Conservation (phyloP, 1,140 invertebrate species). For the Brachionus angularis region DNA sequence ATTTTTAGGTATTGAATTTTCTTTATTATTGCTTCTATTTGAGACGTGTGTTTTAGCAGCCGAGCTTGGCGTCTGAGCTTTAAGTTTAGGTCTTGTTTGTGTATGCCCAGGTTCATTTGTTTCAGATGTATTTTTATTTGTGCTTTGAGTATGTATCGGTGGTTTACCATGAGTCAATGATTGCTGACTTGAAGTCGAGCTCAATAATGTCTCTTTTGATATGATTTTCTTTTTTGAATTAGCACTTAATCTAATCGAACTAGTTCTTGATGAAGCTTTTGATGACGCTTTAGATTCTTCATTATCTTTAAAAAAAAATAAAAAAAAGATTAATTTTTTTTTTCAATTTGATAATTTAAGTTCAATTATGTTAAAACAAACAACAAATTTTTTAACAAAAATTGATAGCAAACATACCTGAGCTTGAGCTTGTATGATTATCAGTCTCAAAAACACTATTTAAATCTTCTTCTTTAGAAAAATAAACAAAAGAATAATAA, state of each 20-base stretch:
- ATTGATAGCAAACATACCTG: not conserved
- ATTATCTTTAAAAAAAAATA: not conserved
- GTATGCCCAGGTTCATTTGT: not conserved
- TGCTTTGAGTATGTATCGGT: too few relatives aligned
- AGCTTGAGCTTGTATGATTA: conserved; percentile 20
- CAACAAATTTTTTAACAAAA: not conserved
- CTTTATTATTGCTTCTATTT: conserved; percentile 19
- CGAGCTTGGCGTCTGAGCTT: not conserved
- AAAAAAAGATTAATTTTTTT: not conserved
- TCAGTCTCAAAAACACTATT: conserved; percentile 24
- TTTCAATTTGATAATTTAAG: too few relatives aligned
- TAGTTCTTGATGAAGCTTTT: conserved; percentile 8
- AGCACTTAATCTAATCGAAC: not conserved
- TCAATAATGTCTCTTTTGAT: too few relatives aligned
- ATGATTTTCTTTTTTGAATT: not conserved
- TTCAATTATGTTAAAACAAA: too few relatives aligned
- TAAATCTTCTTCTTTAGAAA: conserved; percentile 5
- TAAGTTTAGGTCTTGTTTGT: not conserved
- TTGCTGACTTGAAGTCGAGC: too few relatives aligned
- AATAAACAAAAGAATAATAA: not conserved
- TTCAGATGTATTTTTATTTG: not conserved
- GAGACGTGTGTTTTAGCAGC: not conserved
- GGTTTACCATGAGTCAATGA: too few relatives aligned
- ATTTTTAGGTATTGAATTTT: conserved; percentile 29
- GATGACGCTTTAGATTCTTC: conserved; percentile 30